A percentile compares a stretch with the other conserved stretches of the same genome.
Evolutionary conservation across 2,113 vertebrate genomes (phyloP).

Genomic region (Siphamia tubifer): DNA sequence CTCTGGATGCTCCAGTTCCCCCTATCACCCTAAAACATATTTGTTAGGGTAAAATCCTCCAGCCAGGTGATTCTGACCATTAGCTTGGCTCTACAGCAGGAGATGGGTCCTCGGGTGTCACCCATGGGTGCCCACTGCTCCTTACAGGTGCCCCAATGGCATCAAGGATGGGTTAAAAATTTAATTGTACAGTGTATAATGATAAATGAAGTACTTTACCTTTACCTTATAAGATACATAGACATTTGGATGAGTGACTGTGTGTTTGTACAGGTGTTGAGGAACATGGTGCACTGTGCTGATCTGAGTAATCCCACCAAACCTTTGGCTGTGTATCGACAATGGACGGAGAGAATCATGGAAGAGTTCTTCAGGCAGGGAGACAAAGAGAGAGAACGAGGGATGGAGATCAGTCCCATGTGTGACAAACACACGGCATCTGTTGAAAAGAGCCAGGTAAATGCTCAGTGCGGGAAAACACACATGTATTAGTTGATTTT

Average conservation of each 20-base stretch:
- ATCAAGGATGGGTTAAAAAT: too few relatives aligned
- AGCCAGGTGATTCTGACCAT: too few relatives aligned
- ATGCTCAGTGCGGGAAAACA: background rate
- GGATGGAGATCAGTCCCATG: constrained; percentile 96
- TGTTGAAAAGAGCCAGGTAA: constrained; percentile 93
- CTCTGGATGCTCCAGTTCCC: too few relatives aligned
- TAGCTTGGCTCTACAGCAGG: too few relatives aligned
- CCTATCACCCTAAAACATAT: too few relatives aligned
- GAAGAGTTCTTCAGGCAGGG: constrained; percentile 94
- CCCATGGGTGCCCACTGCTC: too few relatives aligned
- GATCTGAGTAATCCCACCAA: constrained; percentile 95
- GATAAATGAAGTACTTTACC: too few relatives aligned
- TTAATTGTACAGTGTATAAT: too few relatives aligned
- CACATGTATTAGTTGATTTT: background rate
- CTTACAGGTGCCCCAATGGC: too few relatives aligned
- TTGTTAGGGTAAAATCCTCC: too few relatives aligned
- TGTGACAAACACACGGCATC: constrained; percentile 93
- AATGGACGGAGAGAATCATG: constrained; percentile 95
- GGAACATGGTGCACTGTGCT: constrained; percentile 95
- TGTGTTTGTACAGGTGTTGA: constrained; percentile 82
- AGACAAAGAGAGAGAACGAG: constrained; percentile 88
- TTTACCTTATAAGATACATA: too few relatives aligned
- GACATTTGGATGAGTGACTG: background rate
- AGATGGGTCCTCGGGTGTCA: too few relatives aligned
- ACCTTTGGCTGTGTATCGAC: constrained; percentile 88